Conservation (phyloP, 2,113 vertebrate genomes). For the Junco hyemalis region DNA sequence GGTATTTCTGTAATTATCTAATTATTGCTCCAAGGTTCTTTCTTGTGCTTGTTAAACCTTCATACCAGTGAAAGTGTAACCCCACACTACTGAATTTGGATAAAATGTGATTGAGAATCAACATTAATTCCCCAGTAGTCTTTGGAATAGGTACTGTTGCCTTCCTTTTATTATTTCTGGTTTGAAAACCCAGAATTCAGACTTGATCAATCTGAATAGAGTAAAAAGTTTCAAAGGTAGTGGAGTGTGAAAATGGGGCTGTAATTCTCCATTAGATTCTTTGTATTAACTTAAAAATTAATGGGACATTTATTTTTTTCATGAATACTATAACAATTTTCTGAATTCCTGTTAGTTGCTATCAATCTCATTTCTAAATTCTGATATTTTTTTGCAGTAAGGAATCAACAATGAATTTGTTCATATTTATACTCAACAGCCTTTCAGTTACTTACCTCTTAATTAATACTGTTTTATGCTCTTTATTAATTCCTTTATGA, state of each 20-base stretch:
- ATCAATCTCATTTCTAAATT: not conserved
- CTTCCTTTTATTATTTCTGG: not conserved
- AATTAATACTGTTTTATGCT: not conserved
- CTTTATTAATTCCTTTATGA: not conserved
- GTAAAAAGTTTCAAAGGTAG: not conserved
- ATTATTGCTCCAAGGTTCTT: conserved; percentile 24
- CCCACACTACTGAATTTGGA: not conserved
- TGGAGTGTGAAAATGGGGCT: not conserved
- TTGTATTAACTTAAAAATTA: not conserved
- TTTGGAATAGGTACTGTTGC: not conserved
- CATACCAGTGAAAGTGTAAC: conserved; percentile 28
- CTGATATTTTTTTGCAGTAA: not conserved
- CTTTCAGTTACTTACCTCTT: not conserved
- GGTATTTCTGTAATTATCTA: conserved; percentile 59
- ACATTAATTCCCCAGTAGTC: not conserved
- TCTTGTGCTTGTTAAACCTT: conserved; percentile 31
- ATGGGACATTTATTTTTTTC: not conserved
- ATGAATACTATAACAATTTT: not conserved
- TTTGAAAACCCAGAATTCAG: not conserved
- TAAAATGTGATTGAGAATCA: not conserved
- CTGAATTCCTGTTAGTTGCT: not conserved
- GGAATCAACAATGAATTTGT: not conserved
- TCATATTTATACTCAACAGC: not conserved
- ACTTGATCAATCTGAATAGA: not conserved
- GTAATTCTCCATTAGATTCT: not conserved